Evolutionary conservation across 2,888 invertebrate genomes (phyloP).

Genomic region (Hydrotaea cyrtoneurina): DNA sequence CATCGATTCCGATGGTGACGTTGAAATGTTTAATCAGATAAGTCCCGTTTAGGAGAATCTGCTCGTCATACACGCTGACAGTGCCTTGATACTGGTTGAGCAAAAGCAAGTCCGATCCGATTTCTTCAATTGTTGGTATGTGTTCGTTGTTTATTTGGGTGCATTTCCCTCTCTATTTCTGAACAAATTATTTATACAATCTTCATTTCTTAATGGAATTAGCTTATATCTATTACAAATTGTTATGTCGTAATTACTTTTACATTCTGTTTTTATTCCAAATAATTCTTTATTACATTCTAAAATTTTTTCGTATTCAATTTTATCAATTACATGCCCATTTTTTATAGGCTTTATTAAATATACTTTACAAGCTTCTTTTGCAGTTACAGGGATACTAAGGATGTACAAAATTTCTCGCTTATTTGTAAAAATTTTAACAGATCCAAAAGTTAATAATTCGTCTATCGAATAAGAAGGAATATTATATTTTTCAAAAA

Average conservation of each 20-base stretch:
- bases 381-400: conserved; percentile 26
- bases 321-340: too few relatives aligned
- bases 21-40: neutral
- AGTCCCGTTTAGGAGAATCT: neutral
- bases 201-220: conserved; percentile 52
- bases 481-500: conserved; percentile 57
- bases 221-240: conserved; percentile 57
- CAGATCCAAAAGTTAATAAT: too few relatives aligned
- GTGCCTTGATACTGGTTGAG: neutral
- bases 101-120: neutral
- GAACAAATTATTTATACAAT: conserved; percentile 64
- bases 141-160: conserved; percentile 45
- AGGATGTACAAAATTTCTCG: conserved; percentile 58
- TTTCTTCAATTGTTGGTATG: conserved; percentile 35
- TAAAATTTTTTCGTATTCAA: too few relatives aligned
- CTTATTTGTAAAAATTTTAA: neutral
- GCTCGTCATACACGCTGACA: neutral
- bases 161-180: conserved; percentile 56
- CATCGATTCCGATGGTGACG: conserved; percentile 2
- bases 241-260: conserved; percentile 61
- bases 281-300: too few relatives aligned
- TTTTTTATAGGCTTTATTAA: too few relatives aligned
- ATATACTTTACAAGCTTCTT: too few relatives aligned
- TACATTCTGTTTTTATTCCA: too few relatives aligned
- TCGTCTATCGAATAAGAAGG: too few relatives aligned